Base-by-base conservation (phyloP, 2,797 vertebrate species). In the Pipistrellus pipistrellus region DNA sequence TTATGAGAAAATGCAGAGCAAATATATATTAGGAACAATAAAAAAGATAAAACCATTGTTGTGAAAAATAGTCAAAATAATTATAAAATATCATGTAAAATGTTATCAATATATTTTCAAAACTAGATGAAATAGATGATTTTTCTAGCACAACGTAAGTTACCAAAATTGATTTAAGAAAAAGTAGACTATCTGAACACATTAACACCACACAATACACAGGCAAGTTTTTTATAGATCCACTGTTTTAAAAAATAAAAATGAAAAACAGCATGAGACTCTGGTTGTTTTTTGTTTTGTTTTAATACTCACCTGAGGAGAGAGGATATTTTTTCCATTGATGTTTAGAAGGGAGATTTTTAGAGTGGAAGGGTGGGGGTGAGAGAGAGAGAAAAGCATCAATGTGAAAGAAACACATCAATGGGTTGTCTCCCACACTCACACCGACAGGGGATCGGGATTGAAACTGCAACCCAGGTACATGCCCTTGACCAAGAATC, bases 91-190 rank as follows among this genome's bases (percentile, higher is more conserved):
- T 83, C 30, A 66, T 87, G 35, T 23, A 71, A 95, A 78, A 76
- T n/a, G 30, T 25, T 88, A 80, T 84, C 82, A 81, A 87, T 92
- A 90, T 64, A 86, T 71, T 59, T 64, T 91, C 59, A 94, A 78
- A 84, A 69, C 23, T 59, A 86, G 76, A 90, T 84, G 44, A 93
- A 84, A 81, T 21, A 13, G 11, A 55, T 59, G 68, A 85, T 81
- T 90, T 83, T 92, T 85, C 68, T 18, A 93, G 59, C 8, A 91
- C 66, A 85, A 85, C 32, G 81, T 38, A 95, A 87, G 90, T 87
- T 53, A 88, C 30, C 41, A 66, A 92, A 88, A 93, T 92, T 90
- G 75, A 89, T 23, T 96, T 38, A 85, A 71, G 64, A 71, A 85
- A 89, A 77, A 41, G 7, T 77, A 80, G 2, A 76, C 51, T 86